phyloP scores from a whole-genome alignment of 2,113 vertebrate genomes.

The Balaeniceps rex region DNA sequence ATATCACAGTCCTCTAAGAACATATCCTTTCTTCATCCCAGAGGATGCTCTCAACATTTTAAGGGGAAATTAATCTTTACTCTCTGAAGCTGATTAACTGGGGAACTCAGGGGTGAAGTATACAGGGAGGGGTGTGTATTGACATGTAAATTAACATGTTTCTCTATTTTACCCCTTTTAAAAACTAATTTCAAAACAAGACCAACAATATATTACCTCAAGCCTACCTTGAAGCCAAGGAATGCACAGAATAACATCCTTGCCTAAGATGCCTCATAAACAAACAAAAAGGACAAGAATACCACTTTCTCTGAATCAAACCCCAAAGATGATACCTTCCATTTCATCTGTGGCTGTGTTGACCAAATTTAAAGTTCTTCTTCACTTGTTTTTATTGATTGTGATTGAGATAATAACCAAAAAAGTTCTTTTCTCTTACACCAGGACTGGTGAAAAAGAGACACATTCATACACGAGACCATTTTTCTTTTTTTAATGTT shows the following conservation, averaged over 20 bases:
- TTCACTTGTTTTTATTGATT: neutral
- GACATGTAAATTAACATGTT: neutral
- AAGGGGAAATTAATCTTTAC: neutral
- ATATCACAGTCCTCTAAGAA: neutral
- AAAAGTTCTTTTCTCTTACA: neutral
- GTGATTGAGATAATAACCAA: neutral
- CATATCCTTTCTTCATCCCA: neutral
- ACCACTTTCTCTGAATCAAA: neutral
- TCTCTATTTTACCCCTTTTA: neutral
- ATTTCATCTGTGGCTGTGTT: neutral
- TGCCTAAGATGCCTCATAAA: neutral
- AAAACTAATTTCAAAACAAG: neutral
- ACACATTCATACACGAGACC: rapidly evolving
- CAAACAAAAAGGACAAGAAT: neutral
- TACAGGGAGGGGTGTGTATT: rapidly evolving
- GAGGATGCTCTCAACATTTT: neutral
- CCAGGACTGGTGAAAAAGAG: neutral
- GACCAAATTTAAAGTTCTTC: neutral
- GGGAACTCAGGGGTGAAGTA: neutral
- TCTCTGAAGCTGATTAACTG: neutral
- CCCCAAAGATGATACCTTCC: neutral
- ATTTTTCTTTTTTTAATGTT: neutral
- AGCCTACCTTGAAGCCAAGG: neutral
- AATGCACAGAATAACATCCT: neutral
- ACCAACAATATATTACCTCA: neutral